phyloP scores from a whole-genome alignment of 1,140 invertebrate genomes.

The Ips nitidus region DNA sequence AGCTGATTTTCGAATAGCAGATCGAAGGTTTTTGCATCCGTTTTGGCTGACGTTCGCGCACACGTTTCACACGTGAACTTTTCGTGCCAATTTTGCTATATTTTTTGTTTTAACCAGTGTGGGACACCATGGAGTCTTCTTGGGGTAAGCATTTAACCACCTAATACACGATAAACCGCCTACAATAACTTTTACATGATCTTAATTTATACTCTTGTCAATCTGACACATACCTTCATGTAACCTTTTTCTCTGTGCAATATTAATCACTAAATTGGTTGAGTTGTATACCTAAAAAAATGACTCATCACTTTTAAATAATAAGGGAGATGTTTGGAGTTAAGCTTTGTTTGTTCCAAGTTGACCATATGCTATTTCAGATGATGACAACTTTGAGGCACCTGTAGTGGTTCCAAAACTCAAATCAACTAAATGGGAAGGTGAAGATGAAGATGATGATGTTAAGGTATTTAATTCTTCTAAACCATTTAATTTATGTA shows the following conservation, averaged over 20 bases:
- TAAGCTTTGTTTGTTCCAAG: too few species aligned
- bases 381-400: slow-evolving; percentile 51
- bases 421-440: slow-evolving; percentile 77
- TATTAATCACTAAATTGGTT: too few species aligned
- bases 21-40: not conserved
- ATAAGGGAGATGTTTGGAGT: too few species aligned
- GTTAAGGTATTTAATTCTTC: slow-evolving; percentile 66
- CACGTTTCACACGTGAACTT: slow-evolving; percentile 49
- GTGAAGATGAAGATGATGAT: slow-evolving; percentile 83
- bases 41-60: slow-evolving; percentile 30
- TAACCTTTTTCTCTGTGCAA: too few species aligned
- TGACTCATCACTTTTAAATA: too few species aligned
- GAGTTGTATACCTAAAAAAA: too few species aligned
- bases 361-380: slow-evolving; percentile 37
- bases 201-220: too few species aligned
- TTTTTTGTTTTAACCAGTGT: slow-evolving; percentile 1
- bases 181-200: too few species aligned
- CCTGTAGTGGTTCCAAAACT: slow-evolving; percentile 27
- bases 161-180: not conserved
- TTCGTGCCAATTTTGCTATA: slow-evolving; percentile 36
- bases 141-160: slow-evolving; percentile 45
- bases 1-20: slow-evolving; percentile 3
- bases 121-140: slow-evolving; percentile 46
- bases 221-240: too few species aligned
- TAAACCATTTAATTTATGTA: not conserved